A percentile compares a stretch with the other conserved stretches of the same genome.
phyloP scores from a whole-genome alignment of 1,140 invertebrate species.

The Macrobrachium nipponense region DNA sequence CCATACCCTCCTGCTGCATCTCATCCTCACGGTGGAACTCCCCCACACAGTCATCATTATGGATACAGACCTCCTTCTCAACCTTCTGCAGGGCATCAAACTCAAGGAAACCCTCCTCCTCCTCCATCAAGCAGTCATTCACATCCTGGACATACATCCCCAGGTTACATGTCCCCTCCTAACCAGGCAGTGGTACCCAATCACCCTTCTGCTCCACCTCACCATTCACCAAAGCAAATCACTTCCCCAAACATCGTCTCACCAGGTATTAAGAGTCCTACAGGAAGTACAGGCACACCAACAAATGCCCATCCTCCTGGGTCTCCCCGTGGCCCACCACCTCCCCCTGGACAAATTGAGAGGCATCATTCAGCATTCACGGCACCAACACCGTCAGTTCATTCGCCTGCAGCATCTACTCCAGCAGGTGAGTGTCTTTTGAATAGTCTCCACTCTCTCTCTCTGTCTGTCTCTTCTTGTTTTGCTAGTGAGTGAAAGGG shows the following conservation, averaged over 20 bases:
- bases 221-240: constrained; percentile 49
- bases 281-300: neutral
- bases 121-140: constrained; percentile 2
- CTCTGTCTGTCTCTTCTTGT: neutral
- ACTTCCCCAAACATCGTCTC: constrained; percentile 44
- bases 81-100: constrained; percentile 9
- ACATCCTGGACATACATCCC: constrained; percentile 46
- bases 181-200: constrained; percentile 30
- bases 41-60: constrained; percentile 60
- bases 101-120: constrained; percentile 26
- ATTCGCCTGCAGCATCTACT: constrained; percentile 39
- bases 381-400: constrained; percentile 55
- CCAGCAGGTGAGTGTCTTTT: constrained; percentile 23
- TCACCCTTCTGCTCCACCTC: constrained; percentile 37
- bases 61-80: constrained; percentile 40
- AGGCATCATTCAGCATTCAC: constrained; percentile 64
- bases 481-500: too few species aligned
- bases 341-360: constrained; percentile 39
- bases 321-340: constrained; percentile 31
- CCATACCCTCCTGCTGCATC: constrained; percentile 46
- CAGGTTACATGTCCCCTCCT: constrained; percentile 33
- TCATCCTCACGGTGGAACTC: constrained; percentile 60
- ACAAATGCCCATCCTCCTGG: constrained; percentile 12
- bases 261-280: constrained; percentile 35
- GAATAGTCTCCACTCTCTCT: neutral